These are phyloP conservation scores for Kryptolebias ocellatus DNA, from an alignment of 2,797 vertebrate genomes.

Conservation along the genomic window DNA sequence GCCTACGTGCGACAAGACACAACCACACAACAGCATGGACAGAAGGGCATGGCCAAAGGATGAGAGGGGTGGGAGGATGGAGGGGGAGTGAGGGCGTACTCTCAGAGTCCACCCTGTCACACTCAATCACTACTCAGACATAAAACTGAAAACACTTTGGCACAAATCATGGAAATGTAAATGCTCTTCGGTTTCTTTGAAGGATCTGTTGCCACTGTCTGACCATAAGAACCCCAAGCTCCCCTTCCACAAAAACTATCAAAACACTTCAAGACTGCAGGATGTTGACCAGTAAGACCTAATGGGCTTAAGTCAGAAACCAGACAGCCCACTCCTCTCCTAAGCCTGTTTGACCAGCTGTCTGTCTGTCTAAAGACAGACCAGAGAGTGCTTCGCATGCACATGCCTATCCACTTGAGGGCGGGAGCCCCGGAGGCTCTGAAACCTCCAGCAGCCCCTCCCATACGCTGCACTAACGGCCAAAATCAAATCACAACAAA, in stretches of 20 bases:
- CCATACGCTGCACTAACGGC: conserved; percentile 71
- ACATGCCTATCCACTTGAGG: conserved; percentile 53
- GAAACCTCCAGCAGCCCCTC: conserved; percentile 47
- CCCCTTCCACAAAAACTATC: conserved; percentile 37
- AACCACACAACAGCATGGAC: conserved; percentile 35
- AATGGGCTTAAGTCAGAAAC: conserved; percentile 80
- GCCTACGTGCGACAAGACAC: conserved; percentile 72
- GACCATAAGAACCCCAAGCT: conserved; percentile 27
- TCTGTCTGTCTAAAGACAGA: conserved; percentile 73
- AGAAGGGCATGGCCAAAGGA: conserved; percentile 3
- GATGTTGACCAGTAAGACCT: conserved; percentile 59
- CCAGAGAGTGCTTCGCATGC: conserved; percentile 52
- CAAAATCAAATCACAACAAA: conserved; percentile 67
- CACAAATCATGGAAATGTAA: background rate
- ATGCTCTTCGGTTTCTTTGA: conserved; percentile 24
- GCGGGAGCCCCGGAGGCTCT: conserved; percentile 53
- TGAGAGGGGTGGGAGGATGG: background rate
- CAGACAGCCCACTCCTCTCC: conserved; percentile 76
- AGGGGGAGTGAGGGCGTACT: conserved; percentile 17
- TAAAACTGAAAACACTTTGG: conserved; percentile 24
- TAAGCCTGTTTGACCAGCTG: conserved; percentile 86
- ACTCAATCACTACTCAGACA: conserved; percentile 52
- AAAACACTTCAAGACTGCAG: conserved; percentile 68
- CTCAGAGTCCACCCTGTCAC: conserved; percentile 55
- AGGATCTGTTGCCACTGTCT: conserved; percentile 8